phyloP scores from a whole-genome alignment of 2,888 invertebrate genomes.

The Aromia moschata region DNA sequence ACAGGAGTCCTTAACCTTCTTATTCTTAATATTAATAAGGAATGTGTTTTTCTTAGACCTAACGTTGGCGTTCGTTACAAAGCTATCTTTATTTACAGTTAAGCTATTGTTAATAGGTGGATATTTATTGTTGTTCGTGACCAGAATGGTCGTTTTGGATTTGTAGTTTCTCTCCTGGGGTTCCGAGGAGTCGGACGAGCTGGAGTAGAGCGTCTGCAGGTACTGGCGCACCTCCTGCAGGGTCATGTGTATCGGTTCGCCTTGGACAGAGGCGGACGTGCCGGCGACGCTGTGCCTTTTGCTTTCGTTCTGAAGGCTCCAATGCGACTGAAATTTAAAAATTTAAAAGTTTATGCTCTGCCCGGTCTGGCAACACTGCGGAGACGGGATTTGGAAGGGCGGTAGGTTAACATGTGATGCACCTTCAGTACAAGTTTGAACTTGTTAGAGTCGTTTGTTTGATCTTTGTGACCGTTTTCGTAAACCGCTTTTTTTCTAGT shows the following conservation, averaged over 20 bases:
- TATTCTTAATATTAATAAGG: conserved; percentile 71
- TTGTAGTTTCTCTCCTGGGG: conserved; percentile 61
- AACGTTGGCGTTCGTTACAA: conserved; percentile 56
- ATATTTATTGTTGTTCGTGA: conserved; percentile 52
- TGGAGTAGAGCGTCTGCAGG: conserved; percentile 82
- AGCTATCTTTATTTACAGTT: conserved; percentile 53
- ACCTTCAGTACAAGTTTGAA: too few species aligned
- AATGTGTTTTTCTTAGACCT: conserved; percentile 66
- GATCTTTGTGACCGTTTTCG: too few species aligned
- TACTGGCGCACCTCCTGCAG: conserved; percentile 85
- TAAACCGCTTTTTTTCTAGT: too few species aligned
- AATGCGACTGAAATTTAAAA: conserved; percentile 55
- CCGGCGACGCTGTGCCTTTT: conserved; percentile 76
- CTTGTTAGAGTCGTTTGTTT: too few species aligned
- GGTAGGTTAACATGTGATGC: too few species aligned
- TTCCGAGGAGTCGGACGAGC: conserved; percentile 74
- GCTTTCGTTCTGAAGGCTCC: conserved; percentile 54
- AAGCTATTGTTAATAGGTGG: conserved; percentile 43
- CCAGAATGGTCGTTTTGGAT: conserved; percentile 49
- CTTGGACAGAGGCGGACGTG: conserved; percentile 69
- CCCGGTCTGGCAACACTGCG: too few species aligned
- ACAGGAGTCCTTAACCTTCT: conserved; percentile 65
- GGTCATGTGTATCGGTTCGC: conserved; percentile 85
- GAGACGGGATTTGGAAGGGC: too few species aligned
- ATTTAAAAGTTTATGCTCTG: too few species aligned